phyloP scores from a whole-genome alignment of 2,888 invertebrate species.

The Microplitis deprimator region DNA sequence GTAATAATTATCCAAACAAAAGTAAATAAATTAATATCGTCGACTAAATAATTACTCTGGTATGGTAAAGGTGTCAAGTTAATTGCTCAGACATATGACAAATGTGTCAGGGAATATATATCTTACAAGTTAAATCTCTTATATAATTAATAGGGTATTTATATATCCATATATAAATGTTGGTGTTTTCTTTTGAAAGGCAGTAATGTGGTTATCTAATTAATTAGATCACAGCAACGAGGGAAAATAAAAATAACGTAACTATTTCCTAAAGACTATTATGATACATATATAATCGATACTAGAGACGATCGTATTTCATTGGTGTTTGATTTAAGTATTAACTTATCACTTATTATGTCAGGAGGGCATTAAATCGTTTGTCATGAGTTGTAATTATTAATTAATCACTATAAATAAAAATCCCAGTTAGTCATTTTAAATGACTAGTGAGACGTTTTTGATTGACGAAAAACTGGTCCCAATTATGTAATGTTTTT shows the following conservation, averaged over 20 bases:
- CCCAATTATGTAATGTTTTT: not conserved
- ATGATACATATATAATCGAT: not conserved
- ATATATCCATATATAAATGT: not conserved
- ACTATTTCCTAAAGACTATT: not conserved
- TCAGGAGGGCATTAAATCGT: slow-evolving; percentile 7
- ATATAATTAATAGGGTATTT: not conserved
- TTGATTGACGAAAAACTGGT: not conserved
- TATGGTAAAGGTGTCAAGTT: not conserved
- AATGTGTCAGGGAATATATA: not conserved
- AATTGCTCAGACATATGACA: not conserved
- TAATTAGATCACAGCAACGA: slow-evolving; percentile 27
- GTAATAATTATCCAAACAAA: slow-evolving; percentile 1
- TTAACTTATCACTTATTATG: slow-evolving; percentile 8
- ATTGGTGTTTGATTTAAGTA: slow-evolving; percentile 14
- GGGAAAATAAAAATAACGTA: not conserved
- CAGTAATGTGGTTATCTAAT: slow-evolving; percentile 9
- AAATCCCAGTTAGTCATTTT: not conserved
- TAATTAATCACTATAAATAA: slow-evolving; percentile 1
- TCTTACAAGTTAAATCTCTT: slow-evolving; percentile 9
- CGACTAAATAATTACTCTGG: slow-evolving; percentile 2
- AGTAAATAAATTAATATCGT: not conserved
- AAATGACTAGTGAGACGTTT: not conserved
- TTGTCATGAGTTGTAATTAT: not conserved
- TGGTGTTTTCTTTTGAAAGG: slow-evolving; percentile 20
- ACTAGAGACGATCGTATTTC: not conserved